Base-by-base conservation (phyloP, 2,888 invertebrate species). In the Xestia xanthographa region DNA sequence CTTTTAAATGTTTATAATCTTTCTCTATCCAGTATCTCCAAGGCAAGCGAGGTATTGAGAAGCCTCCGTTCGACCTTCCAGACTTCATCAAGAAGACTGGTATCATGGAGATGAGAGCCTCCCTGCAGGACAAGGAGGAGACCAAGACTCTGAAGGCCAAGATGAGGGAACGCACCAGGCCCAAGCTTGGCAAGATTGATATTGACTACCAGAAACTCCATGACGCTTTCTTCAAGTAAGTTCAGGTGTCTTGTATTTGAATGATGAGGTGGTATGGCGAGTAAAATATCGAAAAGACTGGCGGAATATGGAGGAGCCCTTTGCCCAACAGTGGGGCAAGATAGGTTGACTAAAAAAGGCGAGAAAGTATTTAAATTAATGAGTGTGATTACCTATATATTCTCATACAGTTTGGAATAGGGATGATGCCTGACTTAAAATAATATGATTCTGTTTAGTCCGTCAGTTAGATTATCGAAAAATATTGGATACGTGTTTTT, bases 101-200 rank as follows among this genome's bases (percentile, higher is more conserved):
- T n/a, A 99, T 99, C 84, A 99, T 99, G 98, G 99, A 99, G 95
- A 99, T 99, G 99, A 97, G 99, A 62, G 99, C 99, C 56, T 99
- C 99, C 0, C 97, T 99, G 34, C 99, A 99, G 92, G 99, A 99
- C 92, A 99, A 99, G 90, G 99, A 99, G 90, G 99, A 99, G 90
- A 98, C 98, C 43, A 99, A 99, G 91, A 98, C 99, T 0, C 95
- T 99, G 1, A 99, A 99, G 92, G 98, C 99, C 0, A 99, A 99
- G 96, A 99, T 99, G 99, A 97, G 99, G 38, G 99, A 99, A 93
- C 97, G 99, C 80, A 98, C 99, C 0, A 97, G 99, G 38, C 99
- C 99, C 0, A 99, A 99, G 95, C 97, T 99, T 91, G 99, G 99
- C 50, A 99, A 99, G 97, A 99, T 99, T 89, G 99, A 99, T 93